Percentiles rank a stretch among this genome's conserved stretches.
These are phyloP conservation scores for Bombus pyrosoma DNA, from an alignment of 1,140 invertebrate species.

Conservation along the genomic window DNA sequence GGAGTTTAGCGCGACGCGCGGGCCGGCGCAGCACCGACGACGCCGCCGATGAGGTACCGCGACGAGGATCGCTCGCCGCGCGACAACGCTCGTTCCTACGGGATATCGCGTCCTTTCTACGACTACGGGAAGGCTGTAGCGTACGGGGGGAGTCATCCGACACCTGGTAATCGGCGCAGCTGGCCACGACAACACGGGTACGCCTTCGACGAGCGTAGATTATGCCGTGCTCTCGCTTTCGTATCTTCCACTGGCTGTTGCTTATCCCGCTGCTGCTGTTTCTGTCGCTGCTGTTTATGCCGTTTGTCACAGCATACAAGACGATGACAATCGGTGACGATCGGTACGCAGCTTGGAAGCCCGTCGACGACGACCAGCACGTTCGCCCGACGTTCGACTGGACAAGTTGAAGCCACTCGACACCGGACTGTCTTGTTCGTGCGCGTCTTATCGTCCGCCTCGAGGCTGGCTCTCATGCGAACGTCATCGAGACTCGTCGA, in stretches of 20 bases:
- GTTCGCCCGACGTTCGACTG: neutral
- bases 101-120: slow-evolving; percentile 73
- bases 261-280: neutral
- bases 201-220: neutral
- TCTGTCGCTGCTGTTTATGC: neutral
- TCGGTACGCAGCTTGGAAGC: slow-evolving; percentile 25
- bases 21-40: slow-evolving; percentile 63
- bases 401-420: neutral
- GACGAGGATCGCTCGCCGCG: slow-evolving; percentile 48
- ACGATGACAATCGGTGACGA: neutral
- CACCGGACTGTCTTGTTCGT: slow-evolving; percentile 8
- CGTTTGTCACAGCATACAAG: neutral
- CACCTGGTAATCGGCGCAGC: slow-evolving; percentile 70
- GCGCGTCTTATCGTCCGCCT: neutral
- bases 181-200: slow-evolving; percentile 51
- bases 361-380: slow-evolving; percentile 21
- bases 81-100: slow-evolving; percentile 51
- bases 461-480: slow-evolving; percentile 32
- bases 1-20: slow-evolving; percentile 55
- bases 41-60: slow-evolving; percentile 60
- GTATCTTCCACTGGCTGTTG: slow-evolving; percentile 12
- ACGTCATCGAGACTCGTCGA: slow-evolving; percentile 11
- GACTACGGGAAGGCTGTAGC: slow-evolving; percentile 72
- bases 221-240: neutral
- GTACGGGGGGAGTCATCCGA: slow-evolving; percentile 78